A percentile compares a stretch with the other conserved stretches of the same genome.
Conservation (phyloP, 2,888 invertebrate species). For the Hanleya hanleyi region DNA sequence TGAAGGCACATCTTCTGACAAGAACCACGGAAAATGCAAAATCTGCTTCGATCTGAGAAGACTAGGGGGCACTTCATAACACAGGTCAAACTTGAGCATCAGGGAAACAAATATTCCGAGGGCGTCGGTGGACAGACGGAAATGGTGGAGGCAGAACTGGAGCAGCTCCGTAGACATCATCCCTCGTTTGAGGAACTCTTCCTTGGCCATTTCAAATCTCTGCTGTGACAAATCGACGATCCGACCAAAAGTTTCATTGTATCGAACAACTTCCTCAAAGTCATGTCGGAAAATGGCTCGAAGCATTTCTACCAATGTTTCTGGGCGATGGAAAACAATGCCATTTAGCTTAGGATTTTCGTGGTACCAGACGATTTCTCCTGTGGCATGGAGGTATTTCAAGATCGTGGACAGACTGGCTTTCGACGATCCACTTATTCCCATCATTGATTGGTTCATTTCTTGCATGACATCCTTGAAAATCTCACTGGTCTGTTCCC, state of each 20-base stretch:
- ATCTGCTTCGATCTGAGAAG: conserved; percentile 44
- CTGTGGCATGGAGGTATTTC: conserved; percentile 56
- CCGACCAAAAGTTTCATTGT: conserved; percentile 44
- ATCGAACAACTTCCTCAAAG: conserved; percentile 55
- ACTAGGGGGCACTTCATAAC: conserved; percentile 55
- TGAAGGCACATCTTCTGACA: conserved; percentile 46
- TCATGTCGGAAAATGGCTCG: conserved; percentile 65
- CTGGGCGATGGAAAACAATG: conserved; percentile 63
- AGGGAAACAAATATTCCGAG: conserved; percentile 56
- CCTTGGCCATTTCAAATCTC: conserved; percentile 49
- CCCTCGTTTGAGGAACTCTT: conserved; percentile 54
- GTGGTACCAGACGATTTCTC: conserved; percentile 66
- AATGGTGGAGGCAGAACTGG: conserved; percentile 56
- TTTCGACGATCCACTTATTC: conserved; percentile 55
- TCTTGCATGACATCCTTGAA: conserved; percentile 40
- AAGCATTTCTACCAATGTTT: conserved; percentile 64
- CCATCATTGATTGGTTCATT: conserved; percentile 55
- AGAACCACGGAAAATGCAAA: conserved; percentile 66
- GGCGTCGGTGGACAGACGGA: conserved; percentile 51
- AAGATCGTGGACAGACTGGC: conserved; percentile 57
- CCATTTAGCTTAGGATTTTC: conserved; percentile 54
- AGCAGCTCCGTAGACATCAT: conserved; percentile 60
- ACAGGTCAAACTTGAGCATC: conserved; percentile 66
- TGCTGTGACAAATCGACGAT: conserved; percentile 28
- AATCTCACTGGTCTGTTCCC: conserved; percentile 48